phyloP scores from a whole-genome alignment of 2,888 invertebrate genomes.

The Hanleya hanleyi region DNA sequence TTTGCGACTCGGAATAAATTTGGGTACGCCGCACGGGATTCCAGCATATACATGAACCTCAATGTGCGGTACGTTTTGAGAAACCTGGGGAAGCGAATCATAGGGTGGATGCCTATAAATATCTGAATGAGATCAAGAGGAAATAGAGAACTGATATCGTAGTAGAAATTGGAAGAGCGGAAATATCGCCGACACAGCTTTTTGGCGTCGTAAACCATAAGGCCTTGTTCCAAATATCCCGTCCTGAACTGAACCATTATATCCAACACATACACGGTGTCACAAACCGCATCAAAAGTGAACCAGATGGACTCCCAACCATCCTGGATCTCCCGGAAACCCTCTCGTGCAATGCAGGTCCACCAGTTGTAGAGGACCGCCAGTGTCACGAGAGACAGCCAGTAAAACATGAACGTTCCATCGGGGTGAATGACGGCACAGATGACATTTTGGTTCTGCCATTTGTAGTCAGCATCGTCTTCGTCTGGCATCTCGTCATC shows the following conservation, averaged over 20 bases:
- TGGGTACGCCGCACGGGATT: constrained; percentile 95
- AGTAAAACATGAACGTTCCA: constrained; percentile 96
- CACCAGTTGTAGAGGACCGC: constrained; percentile 96
- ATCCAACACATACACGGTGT: constrained; percentile 90
- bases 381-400: constrained; percentile 90
- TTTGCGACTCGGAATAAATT: constrained; percentile 97
- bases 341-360: constrained; percentile 95
- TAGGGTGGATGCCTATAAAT: constrained; percentile 81
- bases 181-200: constrained; percentile 93
- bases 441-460: constrained; percentile 6
- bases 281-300: constrained; percentile 84
- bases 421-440: constrained; percentile 85
- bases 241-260: constrained; percentile 93
- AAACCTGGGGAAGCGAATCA: constrained; percentile 80
- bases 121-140: constrained; percentile 92
- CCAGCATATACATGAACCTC: constrained; percentile 94
- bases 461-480: constrained; percentile 1
- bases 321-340: constrained; percentile 89
- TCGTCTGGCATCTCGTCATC: constrained; percentile 31
- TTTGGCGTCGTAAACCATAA: constrained; percentile 93
- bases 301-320: constrained; percentile 62
- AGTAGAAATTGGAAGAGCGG: constrained; percentile 86
- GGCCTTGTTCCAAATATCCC: constrained; percentile 90
- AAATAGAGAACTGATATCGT: constrained; percentile 87
- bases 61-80: constrained; percentile 85